Evolutionary conservation across 2,888 invertebrate genomes (phyloP), one percentile per base, ranked within the genome.

Genomic region (Reticulitermes lucifugus): DNA sequence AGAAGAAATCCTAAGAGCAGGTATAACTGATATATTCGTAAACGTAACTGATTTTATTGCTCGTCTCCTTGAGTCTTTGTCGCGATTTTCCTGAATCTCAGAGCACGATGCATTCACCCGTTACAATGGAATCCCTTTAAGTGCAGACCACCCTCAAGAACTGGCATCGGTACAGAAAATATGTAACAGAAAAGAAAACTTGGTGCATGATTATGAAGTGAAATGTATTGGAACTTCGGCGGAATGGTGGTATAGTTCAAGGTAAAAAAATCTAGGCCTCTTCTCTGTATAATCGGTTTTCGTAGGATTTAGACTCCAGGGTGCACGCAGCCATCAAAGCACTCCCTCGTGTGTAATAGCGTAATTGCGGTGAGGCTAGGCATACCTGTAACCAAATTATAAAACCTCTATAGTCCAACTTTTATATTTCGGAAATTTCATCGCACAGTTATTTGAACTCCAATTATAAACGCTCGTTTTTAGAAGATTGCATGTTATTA

Each of bases 281-380:
- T 5, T 41, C 41, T 35, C 35, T 41, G 73, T 14, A 18, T 73
- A 73, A 73, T 41, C 73, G 73, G 73, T 73, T 73, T 73, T 73
- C 41, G 73, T 29, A 41, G 41, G 73, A 73, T 73, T 73, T 73
- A 73, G 41, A 41, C 18, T 73, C 73, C 35, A 10, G 41, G 41
- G 73, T 41, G 41, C 41, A 21, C 14, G 73, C 21, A 22, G 51
- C 29, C 14, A 55, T 21, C 71, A 51, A 83, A 83, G 83, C 46
- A 46, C 73, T 83, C 83, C 83, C 83, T 35, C 55, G 21, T 51
- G 83, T 83, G 71, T 75, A 83, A 83, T 83, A 83, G 35, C 41
- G 73, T 41, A 73, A 73, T 73, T 73, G 73, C 25, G 21, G 41
- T 14, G 35, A 41, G 73, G 73, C 1, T 22, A n/a, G n/a, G n/a